Conservation (phyloP, 2,888 invertebrate genomes). For the Heteropelma amictum region DNA sequence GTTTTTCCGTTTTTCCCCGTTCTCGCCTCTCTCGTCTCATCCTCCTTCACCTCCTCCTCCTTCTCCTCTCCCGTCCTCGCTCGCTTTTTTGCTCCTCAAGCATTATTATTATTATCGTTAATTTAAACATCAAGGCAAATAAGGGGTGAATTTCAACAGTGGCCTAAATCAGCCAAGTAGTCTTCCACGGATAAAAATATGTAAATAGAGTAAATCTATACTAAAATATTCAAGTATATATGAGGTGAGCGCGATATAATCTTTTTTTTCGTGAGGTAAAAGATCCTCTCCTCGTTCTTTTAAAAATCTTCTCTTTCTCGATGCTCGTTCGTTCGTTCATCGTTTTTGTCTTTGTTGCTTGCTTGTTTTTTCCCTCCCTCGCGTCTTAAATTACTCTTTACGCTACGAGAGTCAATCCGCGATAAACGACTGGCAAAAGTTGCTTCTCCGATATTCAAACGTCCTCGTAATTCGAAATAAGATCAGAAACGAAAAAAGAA, state of each 20-base stretch:
- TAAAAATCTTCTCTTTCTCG: conserved; percentile 73
- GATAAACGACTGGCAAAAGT: conserved; percentile 69
- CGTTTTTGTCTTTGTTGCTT: conserved; percentile 39
- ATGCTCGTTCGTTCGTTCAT: conserved; percentile 69
- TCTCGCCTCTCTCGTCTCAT: conserved; percentile 57
- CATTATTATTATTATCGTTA: conserved; percentile 76
- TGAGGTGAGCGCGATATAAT: conserved; percentile 76
- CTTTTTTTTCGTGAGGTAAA: conserved; percentile 77
- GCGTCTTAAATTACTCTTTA: conserved; percentile 60
- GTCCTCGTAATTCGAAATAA: too few relatives aligned
- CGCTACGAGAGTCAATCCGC: conserved; percentile 66
- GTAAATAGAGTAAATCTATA: conserved; percentile 79
- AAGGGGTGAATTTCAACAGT: conserved; percentile 79
- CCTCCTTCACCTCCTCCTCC: conserved; percentile 62
- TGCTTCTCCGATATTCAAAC: conserved; percentile 64
- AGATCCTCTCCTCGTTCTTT: conserved; percentile 76
- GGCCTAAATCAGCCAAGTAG: conserved; percentile 78
- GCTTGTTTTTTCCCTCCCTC: conserved; percentile 44
- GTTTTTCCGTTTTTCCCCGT: conserved; percentile 51
- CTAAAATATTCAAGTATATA: conserved; percentile 78
- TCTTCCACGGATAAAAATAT: conserved; percentile 78
- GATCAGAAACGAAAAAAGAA: conserved; percentile 15
- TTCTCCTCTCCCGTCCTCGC: conserved; percentile 55
- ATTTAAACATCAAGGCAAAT: conserved; percentile 78
- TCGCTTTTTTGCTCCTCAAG: conserved; percentile 66